Percentiles rank a stretch among this genome's conserved stretches.
Evolutionary conservation across 35 echinoderm and acorn worm genomes (phyloP).

Genomic region (Lytechinus variegatus): DNA sequence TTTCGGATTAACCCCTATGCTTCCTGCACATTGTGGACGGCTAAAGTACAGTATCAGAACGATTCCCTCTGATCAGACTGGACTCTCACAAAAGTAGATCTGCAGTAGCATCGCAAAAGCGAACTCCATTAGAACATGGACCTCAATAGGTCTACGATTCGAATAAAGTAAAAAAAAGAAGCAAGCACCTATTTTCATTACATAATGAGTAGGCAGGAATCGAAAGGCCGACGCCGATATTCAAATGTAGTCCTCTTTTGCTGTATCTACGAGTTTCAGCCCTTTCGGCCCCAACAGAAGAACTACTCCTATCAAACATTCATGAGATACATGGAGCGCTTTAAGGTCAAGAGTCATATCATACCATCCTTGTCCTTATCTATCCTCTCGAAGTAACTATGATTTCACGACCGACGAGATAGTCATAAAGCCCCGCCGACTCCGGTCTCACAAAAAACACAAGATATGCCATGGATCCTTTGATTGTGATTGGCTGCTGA

Average conservation of each 20-base stretch:
- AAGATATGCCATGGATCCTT: neutral
- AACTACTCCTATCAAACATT: neutral
- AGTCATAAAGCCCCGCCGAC: neutral
- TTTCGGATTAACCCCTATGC: neutral
- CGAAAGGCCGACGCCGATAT: too few relatives aligned
- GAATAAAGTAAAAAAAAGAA: too few relatives aligned
- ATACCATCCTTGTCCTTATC: neutral
- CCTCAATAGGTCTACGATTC: too few relatives aligned
- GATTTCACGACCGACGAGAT: neutral
- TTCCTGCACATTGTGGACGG: neutral
- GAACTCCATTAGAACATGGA: too few relatives aligned
- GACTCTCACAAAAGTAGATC: neutral
- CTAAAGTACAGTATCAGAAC: neutral
- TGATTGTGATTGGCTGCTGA: too few relatives aligned
- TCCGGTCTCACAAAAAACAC: neutral
- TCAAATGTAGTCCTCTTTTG: neutral
- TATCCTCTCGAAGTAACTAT: neutral
- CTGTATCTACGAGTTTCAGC: neutral
- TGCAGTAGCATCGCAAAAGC: neutral
- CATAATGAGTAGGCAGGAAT: too few relatives aligned
- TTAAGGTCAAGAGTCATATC: constrained; percentile 3
- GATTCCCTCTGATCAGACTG: neutral
- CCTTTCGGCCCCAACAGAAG: neutral
- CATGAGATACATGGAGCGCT: neutral
- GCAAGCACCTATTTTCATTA: too few relatives aligned